A percentile compares a stretch with the other conserved stretches of the same genome.
These are phyloP conservation scores for Chroicocephalus ridibundus DNA, from an alignment of 2,113 vertebrate species.

Conservation along the genomic window DNA sequence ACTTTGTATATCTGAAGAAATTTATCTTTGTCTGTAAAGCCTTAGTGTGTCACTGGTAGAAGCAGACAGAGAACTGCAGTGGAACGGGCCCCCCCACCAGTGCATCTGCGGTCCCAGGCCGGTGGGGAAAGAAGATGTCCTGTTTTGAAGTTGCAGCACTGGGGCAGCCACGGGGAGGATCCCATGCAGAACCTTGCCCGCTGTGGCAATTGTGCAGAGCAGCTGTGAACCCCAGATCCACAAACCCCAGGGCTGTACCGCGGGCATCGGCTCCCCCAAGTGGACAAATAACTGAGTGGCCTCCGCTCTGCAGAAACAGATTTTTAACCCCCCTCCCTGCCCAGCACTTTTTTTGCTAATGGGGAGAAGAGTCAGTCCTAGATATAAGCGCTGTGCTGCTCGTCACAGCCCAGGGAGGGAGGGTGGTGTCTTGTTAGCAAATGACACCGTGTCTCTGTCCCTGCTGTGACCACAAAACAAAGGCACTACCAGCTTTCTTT, in stretches of 20 bases:
- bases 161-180: neutral
- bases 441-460: neutral
- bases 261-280: neutral
- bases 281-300: neutral
- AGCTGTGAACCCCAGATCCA: fast-evolving
- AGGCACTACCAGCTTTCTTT: neutral
- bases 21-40: neutral
- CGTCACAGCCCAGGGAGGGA: neutral
- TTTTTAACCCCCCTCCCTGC: neutral
- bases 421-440: neutral
- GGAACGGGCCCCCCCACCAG: neutral
- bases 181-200: neutral
- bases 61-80: neutral
- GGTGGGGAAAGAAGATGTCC: neutral
- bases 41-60: neutral
- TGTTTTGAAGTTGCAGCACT: too few relatives aligned
- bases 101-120: neutral
- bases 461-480: neutral
- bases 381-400: neutral
- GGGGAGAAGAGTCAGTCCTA: neutral
- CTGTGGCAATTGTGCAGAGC: neutral
- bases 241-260: neutral
- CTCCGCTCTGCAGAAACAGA: neutral
- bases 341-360: neutral
- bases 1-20: neutral